Percentiles rank a stretch among this genome's conserved stretches.
phyloP scores from a whole-genome alignment of 2,888 invertebrate species.

The Stratiomys singularior region DNA sequence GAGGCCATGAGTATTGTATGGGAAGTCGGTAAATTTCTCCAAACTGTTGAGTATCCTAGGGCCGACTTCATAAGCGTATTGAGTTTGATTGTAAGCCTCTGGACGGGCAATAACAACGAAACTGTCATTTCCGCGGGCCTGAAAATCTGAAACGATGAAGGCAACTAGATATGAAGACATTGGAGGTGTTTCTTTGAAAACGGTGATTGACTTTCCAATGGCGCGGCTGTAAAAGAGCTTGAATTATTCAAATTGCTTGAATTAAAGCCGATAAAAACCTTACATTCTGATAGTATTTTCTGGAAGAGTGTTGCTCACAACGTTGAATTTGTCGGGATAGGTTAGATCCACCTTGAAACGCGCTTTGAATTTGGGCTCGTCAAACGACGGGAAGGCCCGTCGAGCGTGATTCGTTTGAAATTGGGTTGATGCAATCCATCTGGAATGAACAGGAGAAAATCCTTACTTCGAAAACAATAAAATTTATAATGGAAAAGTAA shows the following conservation, averaged over 20 bases:
- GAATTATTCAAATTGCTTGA: neutral
- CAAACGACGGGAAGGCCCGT: conserved; percentile 81
- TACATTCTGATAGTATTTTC: neutral
- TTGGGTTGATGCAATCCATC: conserved; percentile 75
- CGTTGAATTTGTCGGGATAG: conserved; percentile 59
- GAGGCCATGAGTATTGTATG: conserved; percentile 68
- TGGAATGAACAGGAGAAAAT: conserved; percentile 53
- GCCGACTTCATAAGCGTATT: conserved; percentile 74
- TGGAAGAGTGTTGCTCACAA: conserved; percentile 57
- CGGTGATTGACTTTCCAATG: conserved; percentile 53
- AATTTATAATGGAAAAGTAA: too few relatives aligned
- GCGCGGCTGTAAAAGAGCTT: neutral
- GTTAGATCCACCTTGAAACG: conserved; percentile 68
- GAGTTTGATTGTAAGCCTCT: conserved; percentile 73
- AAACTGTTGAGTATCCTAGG: conserved; percentile 67
- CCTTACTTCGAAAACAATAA: too few relatives aligned
- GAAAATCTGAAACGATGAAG: conserved; percentile 75
- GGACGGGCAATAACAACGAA: conserved; percentile 76
- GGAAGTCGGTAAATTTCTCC: conserved; percentile 70
- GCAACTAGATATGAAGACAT: conserved; percentile 87
- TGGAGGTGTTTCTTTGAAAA: conserved; percentile 65
- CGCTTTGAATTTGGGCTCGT: conserved; percentile 79
- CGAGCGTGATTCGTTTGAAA: conserved; percentile 76
- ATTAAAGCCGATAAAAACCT: neutral
- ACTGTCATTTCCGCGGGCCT: conserved; percentile 57